phyloP scores from a whole-genome alignment of 2,888 invertebrate genomes.

The Sabatieria punctata region DNA sequence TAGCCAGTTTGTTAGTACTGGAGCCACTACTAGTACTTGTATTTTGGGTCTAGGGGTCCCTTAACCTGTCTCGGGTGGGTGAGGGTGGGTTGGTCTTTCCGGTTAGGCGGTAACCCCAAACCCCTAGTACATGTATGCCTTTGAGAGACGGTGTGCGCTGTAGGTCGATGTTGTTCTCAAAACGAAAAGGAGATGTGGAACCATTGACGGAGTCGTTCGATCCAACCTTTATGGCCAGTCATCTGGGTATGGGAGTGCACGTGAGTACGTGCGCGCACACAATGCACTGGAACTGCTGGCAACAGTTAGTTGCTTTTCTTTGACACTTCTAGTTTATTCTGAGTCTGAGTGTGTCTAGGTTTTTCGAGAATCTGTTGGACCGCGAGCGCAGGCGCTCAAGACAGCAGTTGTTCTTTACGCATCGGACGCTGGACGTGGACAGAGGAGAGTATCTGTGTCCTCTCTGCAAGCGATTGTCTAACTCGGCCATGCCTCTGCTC shows the following conservation, averaged over 20 bases:
- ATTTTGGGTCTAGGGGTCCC: too few relatives aligned
- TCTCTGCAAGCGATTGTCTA: conserved; percentile 85
- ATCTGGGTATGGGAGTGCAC: conserved; percentile 49
- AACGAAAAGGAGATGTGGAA: conserved; percentile 7
- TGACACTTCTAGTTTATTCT: background rate
- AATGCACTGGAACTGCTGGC: conserved; percentile 88
- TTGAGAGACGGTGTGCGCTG: too few relatives aligned
- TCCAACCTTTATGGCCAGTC: conserved; percentile 33
- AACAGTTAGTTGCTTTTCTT: conserved; percentile 51
- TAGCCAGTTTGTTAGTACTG: too few relatives aligned
- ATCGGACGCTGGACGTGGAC: conserved; percentile 54
- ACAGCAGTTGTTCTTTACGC: conserved; percentile 12
- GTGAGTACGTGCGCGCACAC: conserved; percentile 90
- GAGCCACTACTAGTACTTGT: too few relatives aligned
- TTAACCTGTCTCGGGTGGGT: too few relatives aligned
- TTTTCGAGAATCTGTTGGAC: conserved; percentile 66
- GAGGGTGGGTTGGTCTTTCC: too few relatives aligned
- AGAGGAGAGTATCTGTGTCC: conserved; percentile 90
- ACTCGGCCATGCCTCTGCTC: conserved; percentile 74
- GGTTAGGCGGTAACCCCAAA: too few relatives aligned
- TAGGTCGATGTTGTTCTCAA: conserved; percentile 53
- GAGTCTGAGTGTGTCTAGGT: conserved; percentile 33
- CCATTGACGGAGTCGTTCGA: conserved; percentile 26
- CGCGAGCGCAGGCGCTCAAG: conserved; percentile 66
- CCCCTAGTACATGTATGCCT: too few relatives aligned